Percentiles rank a stretch among this genome's conserved stretches.
Evolutionary conservation across 2,888 invertebrate genomes (phyloP).

Genomic region (Xestia xanthographa): DNA sequence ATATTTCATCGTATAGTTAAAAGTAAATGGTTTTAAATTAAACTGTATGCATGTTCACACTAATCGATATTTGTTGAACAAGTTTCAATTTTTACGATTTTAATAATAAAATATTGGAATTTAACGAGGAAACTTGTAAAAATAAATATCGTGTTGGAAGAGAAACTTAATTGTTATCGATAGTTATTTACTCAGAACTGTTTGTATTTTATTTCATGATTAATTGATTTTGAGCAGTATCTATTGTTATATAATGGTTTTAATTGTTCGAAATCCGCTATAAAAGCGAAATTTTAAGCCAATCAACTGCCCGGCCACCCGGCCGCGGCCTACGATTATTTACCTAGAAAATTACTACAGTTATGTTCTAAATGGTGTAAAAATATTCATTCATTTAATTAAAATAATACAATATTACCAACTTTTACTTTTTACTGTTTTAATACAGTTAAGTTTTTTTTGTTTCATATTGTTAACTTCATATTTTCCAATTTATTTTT

Average conservation of each 20-base stretch:
- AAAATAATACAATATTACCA: neutral
- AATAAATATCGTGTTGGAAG: neutral
- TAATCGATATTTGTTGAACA: too few relatives aligned
- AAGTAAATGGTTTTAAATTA: neutral
- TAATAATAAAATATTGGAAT: neutral
- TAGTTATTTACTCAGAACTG: slow-evolving; percentile 12
- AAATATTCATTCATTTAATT: neutral
- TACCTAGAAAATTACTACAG: neutral
- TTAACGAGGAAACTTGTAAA: neutral
- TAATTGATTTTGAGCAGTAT: neutral
- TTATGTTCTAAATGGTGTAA: neutral
- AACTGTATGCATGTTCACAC: neutral
- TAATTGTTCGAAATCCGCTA: neutral
- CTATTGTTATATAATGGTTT: neutral
- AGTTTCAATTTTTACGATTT: neutral
- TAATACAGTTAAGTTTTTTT: neutral
- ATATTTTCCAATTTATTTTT: neutral
- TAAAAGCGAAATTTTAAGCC: neutral
- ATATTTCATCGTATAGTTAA: neutral
- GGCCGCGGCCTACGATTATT: too few relatives aligned
- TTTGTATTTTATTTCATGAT: slow-evolving; percentile 23
- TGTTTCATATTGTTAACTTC: neutral
- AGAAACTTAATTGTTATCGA: slow-evolving; percentile 35
- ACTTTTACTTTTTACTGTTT: neutral
- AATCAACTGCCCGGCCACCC: too few relatives aligned